Evolutionary conservation across 2,888 invertebrate species (phyloP).

Genomic region (Oscheius onirici): DNA sequence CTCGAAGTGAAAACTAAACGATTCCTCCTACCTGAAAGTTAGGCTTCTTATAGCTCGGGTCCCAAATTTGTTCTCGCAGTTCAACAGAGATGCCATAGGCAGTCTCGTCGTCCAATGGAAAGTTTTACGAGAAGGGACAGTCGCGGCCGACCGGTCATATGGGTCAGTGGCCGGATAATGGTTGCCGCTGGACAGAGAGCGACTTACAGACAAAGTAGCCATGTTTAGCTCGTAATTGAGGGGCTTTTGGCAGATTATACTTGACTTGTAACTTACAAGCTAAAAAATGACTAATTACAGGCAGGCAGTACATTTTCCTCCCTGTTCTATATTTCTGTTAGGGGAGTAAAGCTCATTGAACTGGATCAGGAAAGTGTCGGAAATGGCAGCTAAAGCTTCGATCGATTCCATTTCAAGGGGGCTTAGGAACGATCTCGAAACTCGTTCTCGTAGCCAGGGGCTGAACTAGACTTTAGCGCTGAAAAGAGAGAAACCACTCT

Average conservation of each 20-base stretch:
- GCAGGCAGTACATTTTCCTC: too few species aligned
- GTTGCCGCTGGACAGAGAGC: constrained; percentile 16
- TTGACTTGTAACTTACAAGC: too few species aligned
- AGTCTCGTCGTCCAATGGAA: constrained; percentile 15
- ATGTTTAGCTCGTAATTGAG: not conserved
- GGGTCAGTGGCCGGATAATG: constrained; percentile 33
- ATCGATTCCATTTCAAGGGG: not conserved
- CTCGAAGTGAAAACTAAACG: not conserved
- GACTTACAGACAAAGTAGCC: not conserved
- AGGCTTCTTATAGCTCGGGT: too few species aligned
- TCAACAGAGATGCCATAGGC: not conserved
- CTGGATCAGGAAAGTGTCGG: too few species aligned
- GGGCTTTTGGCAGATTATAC: too few species aligned
- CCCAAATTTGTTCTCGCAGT: not conserved
- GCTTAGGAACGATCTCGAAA: constrained; percentile 19
- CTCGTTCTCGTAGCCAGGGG: constrained; percentile 1
- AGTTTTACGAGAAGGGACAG: constrained; percentile 28
- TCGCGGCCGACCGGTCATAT: constrained; percentile 31
- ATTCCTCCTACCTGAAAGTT: not conserved
- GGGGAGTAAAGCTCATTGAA: too few species aligned
- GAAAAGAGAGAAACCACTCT: too few species aligned
- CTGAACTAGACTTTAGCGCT: too few species aligned
- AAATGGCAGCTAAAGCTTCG: too few species aligned
- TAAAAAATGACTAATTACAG: too few species aligned
- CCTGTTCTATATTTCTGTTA: too few species aligned